Base-by-base conservation (phyloP, 2,113 vertebrate species). In the Rousettus leschenaultii region DNA sequence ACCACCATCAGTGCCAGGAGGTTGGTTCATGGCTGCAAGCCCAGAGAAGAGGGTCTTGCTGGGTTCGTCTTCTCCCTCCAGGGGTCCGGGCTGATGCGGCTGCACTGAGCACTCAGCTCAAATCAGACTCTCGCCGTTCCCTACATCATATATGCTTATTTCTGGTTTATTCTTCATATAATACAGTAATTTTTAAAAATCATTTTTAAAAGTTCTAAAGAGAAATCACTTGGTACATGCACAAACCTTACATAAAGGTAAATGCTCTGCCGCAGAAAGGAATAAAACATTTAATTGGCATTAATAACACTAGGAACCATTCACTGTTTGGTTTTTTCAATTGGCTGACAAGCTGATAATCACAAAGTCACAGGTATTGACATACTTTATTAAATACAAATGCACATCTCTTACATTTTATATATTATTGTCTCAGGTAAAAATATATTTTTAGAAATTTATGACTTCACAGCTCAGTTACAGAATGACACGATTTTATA, bases 101-200 rank as follows among this genome's bases (percentile, higher is more conserved):
- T 22, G 3, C 40, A 22, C 2, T 4, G 30, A 18, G 55, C 40
- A 26, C 40, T 43, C 6, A 43, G 43, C 55, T 63, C 30, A 5
- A 43, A 6, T 48, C 26, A 14, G 35, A 43, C 21, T 30, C 45
- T n/a, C 11, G 22, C 7, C 16, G 3, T 28, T 57, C 51, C 45
- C 30, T 28, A 10, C 3, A 0, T 9, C 28, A 21, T 0, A 24
- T 19, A 16, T 33, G 0, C 10, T 11, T 19, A 7, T 0, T 1
- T 57, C 18, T 24, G 61, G 30, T 38, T 24, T 16, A 24, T n/a
- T 70, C 83, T n/a, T 68, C 83, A 3, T 7, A 3, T 26, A 24
- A 35, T 14, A 6, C 1, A 15, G 3, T 28, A 59, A 63, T 26
- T 88, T 68, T n/a, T 16, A 51, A 43, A 70, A 66, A 6, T 7